Base-by-base conservation (phyloP, 2,113 vertebrate genomes). In the Caloenas nicobarica region DNA sequence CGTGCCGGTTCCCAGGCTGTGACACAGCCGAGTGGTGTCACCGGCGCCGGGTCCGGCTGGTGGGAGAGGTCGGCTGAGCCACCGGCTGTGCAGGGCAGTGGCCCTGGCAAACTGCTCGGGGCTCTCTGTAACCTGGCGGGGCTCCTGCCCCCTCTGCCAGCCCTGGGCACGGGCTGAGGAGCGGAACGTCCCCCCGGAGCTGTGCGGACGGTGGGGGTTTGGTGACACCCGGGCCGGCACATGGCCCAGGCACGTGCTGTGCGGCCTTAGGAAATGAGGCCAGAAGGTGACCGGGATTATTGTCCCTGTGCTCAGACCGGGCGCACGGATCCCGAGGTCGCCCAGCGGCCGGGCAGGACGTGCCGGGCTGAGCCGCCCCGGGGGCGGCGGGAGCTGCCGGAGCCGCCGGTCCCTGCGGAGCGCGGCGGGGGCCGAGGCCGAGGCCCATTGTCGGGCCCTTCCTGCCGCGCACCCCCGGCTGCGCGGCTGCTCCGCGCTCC, bases 221-320 rank as follows among this genome's bases (percentile, higher is more conserved):
- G 65, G 62, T 15, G 61, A 51, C 40, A 33, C 84, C 88, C n/a
- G 74, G 0, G 38, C 10, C 25, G 3, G 54, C 93, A 92, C n/a
- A 38, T 2, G 77, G 93, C 38, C 1, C 33, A 13, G 1, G 46
- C 91, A 71, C 11, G 91, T 95, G 96, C 86, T 60, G 61, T 31
- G 42, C 16, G 57, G 83, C 91, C 84, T 73, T 19, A 46, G 91
- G 95, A 91, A 94, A 68, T 36, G 72, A 73, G 95, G 89, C 77
- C 58, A 44, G 77, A 83, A 91, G 96, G 96, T 84, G 89, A 92
- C 86, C 16, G 34, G 95, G 93, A 95, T 96, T 95, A 95, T 81
- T 92, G 77, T 77, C 74, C 16, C 76, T 92, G 80, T 50, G 51
- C n/a, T 68, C 25, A 8, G 91, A 85, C 62, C 87, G 85, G 86